phyloP scores from a whole-genome alignment of 2,113 vertebrate genomes.

The Dipodomys merriami region DNA sequence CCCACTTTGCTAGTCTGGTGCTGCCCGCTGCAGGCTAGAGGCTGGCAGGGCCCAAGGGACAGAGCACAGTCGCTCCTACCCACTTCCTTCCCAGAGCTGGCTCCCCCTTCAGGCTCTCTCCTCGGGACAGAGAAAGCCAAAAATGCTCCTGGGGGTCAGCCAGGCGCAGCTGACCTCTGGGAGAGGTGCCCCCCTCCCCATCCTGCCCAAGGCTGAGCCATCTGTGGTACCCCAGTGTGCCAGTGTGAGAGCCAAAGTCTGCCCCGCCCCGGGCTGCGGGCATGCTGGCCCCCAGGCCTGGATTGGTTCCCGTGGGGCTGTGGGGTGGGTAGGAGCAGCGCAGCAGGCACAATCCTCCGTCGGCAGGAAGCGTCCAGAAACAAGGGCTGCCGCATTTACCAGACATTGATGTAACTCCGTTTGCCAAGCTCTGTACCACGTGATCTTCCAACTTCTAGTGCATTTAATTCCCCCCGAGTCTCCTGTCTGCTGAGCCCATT shows the following conservation, averaged over 20 bases:
- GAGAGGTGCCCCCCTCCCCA: too few relatives aligned
- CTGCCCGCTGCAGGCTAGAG: too few relatives aligned
- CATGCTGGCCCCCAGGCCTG: not conserved
- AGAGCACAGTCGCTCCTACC: not conserved
- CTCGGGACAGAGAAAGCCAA: not conserved
- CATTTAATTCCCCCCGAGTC: too few relatives aligned
- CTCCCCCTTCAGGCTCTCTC: not conserved
- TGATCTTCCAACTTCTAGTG: too few relatives aligned
- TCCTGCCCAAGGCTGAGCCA: not conserved
- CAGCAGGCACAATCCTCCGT: not conserved
- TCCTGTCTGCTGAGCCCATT: not conserved
- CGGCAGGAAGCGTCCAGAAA: not conserved
- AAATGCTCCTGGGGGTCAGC: not conserved
- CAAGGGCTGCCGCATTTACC: not conserved
- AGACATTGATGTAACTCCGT: fast-evolving
- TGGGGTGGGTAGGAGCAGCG: not conserved
- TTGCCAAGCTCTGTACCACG: not conserved
- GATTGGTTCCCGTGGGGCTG: not conserved
- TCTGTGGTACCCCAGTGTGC: not conserved
- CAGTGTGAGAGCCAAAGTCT: not conserved
- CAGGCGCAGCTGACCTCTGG: not conserved
- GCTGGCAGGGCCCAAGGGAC: not conserved
- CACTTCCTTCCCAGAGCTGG: too few relatives aligned
- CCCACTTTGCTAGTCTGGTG: fast-evolving
- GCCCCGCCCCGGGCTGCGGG: not conserved